phyloP scores from a whole-genome alignment of 2,113 vertebrate genomes.

The Strix uralensis region DNA sequence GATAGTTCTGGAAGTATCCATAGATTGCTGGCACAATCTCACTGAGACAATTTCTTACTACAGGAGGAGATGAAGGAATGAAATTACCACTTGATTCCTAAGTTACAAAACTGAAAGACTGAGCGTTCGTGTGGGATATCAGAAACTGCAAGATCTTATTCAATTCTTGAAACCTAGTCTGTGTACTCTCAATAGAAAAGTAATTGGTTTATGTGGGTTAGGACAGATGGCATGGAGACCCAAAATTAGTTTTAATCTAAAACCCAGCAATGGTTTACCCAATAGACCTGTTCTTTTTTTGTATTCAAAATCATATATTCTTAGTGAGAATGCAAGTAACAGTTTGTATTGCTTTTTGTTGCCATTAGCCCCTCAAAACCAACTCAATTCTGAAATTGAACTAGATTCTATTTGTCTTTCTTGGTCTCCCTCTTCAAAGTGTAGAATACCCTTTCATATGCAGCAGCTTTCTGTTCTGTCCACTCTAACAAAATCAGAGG shows the following conservation, averaged over 20 bases:
- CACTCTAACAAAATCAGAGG: background rate
- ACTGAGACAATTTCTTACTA: background rate
- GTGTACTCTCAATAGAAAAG: background rate
- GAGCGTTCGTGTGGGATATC: background rate
- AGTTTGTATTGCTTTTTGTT: background rate
- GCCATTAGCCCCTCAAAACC: background rate
- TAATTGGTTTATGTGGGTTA: slow-evolving; percentile 30
- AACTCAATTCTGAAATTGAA: background rate
- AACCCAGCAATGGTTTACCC: background rate
- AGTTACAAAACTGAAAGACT: background rate
- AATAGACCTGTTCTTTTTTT: background rate
- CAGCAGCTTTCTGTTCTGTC: background rate
- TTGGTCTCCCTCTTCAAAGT: background rate
- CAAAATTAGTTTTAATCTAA: slow-evolving; percentile 11
- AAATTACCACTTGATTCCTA: background rate
- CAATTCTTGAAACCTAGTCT: background rate
- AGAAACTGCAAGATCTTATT: background rate
- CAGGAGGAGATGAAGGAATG: background rate
- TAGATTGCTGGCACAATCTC: background rate
- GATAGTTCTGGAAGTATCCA: background rate
- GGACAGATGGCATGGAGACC: slow-evolving; percentile 1
- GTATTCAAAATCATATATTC: background rate
- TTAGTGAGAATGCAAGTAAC: background rate
- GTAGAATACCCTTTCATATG: background rate
- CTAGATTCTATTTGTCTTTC: background rate